Evolutionary conservation across 2,888 invertebrate genomes (phyloP), one percentile per base, ranked within the genome.

Genomic region (Sipha maydis): DNA sequence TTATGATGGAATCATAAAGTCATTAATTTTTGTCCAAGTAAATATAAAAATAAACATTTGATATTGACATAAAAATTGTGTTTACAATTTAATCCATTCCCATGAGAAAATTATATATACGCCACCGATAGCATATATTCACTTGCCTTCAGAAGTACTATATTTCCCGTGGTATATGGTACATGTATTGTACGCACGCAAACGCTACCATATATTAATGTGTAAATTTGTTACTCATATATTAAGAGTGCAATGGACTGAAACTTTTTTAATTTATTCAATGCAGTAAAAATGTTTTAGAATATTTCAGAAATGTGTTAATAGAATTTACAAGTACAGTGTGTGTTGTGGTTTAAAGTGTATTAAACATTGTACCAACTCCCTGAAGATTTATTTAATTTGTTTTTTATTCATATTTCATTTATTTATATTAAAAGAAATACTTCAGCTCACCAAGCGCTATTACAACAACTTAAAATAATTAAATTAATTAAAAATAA

Each of bases 231-330:
- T 48, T 11, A 48, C 48, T 2, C 48, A 48, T 11, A 28, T 71
- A 71, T 71, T 71, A 14, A 71, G 17, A 71, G 71, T 31, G 31
- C 71, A 28, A 28, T 17, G 28, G 71, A 71, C 71, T 31, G 71
- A 71, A 71, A 71, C 71, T 71, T 71, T 71, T 71, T 71, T 28
- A 71, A 71, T 71, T 71, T 71, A 71, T 71, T 71, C 71, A 17
- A 28, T 17, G 71, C 14, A 14, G 71, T 28, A 28, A 11, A 28
- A 28, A 71, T 61, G 61, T 61, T 25, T 61, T 61, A 28, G 25
- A n/a, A 25, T 11, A 31, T 71, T 71, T 71, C 28, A 4, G n/a
- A 28, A 71, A 71, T 31, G 71, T 71, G 3, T 31, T 11, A 14
- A 71, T 14, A 28, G 3, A 71, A 14, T 71, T 71, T 28, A 31